Evolutionary conservation across 2,888 invertebrate species (phyloP), one percentile per base, ranked within the genome.

Genomic region (Hemicrepidius hirtus): DNA sequence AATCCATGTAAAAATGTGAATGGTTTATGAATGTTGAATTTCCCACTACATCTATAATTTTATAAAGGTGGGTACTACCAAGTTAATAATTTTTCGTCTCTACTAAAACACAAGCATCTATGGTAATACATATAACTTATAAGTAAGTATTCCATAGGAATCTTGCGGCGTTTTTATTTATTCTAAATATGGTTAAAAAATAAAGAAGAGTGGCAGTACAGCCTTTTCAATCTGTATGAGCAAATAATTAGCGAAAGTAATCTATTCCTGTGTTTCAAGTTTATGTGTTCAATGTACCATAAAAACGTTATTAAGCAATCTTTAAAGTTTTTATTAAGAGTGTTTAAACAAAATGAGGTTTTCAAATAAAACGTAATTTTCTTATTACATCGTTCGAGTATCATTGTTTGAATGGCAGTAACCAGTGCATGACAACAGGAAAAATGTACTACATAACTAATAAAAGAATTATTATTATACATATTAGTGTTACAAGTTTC

Each of bases 401-500:
- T 44, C 41, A 44, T 18, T 46, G 13, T 16, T 7, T n/a, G n/a
- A 16, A 18, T 4, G 16, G 10, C 5, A 20, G 7, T 46, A 46
- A 46, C 41, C 63, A 55, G 68, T 53, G 68, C 68, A 41, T 68
- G 53, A 68, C 50, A 28, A 9, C 28, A 55, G 37, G 50, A 68
- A 68, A 68, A 59, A 49, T 60, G 68, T 59, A 41, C 68, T 55
- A 63, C 41, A 63, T 53, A 62, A 49, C 13, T 62, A 66, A 57
- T 57, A 66, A 66, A 37, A 50, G 18, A n/a, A 57, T n/a, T 18
- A 50, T 40, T 41, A 41, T n/a, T n/a, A n/a, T n/a, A n/a, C n/a
- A n/a, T n/a, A n/a, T 40, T 50, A 62, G 32, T 59, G 49, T 44
- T 44, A 41, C 64, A 67, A 69, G 55, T 75, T 69, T 50, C 57